Percentiles rank a stretch among this genome's conserved stretches.
Evolutionary conservation across 1,140 invertebrate species (phyloP).

Genomic region (Pentalonia nigronervosa): DNA sequence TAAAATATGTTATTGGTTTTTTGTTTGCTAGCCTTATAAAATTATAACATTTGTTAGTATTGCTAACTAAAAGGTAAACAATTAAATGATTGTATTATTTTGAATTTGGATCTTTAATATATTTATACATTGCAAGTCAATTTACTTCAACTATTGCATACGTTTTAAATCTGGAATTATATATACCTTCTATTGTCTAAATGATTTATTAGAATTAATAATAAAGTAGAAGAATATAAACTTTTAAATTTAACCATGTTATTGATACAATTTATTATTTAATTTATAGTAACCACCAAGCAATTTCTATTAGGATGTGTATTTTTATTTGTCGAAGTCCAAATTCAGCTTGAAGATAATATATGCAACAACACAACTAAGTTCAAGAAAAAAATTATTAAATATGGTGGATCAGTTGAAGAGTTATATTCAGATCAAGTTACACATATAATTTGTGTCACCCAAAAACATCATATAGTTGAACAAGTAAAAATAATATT

Average conservation of each 20-base stretch:
- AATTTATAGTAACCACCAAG: constrained; percentile 79
- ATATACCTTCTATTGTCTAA: no score
- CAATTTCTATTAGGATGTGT: constrained; percentile 90
- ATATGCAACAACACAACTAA: constrained; percentile 68
- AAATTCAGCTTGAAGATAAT: constrained; percentile 67
- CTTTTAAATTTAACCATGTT: not conserved
- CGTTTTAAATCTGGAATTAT: no score
- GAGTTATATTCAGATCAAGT: constrained; percentile 80
- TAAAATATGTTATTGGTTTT: no score
- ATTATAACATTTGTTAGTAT: no score
- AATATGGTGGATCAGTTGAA: constrained; percentile 90
- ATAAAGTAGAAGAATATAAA: no score
- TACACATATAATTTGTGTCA: constrained; percentile 90
- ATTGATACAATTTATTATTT: constrained; percentile 59
- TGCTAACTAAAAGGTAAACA: no score
- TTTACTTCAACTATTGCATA: no score
- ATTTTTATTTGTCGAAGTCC: constrained; percentile 84
- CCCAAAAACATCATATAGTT: constrained; percentile 85
- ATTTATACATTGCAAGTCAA: no score
- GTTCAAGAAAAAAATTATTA: constrained; percentile 84
- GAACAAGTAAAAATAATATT: constrained; percentile 71
- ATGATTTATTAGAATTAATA: no score
- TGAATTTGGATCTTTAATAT: no score
- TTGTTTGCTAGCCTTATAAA: no score
- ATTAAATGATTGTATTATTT: no score